Percentiles rank a stretch among this genome's conserved stretches.
Conservation (phyloP, 2,113 vertebrate genomes). For the Verasper variegatus region DNA sequence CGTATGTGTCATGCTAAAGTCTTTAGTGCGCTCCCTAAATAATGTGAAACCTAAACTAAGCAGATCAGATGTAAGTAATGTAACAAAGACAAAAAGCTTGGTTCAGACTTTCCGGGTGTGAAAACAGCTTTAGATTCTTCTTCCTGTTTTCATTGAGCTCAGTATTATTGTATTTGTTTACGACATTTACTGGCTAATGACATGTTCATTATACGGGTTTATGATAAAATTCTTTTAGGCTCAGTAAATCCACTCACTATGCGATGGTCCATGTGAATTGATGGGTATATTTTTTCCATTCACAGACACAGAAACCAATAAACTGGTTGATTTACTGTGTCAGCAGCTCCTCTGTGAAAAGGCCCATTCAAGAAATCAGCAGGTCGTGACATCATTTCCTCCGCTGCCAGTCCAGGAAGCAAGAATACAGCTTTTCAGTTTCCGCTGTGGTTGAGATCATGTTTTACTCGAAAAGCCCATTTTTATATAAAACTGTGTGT, state of each 20-base stretch:
- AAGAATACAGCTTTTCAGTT: constrained; percentile 63
- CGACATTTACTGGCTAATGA: too few species aligned
- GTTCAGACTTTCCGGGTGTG: background rate
- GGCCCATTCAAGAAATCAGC: constrained; percentile 75
- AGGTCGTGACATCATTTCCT: constrained; percentile 85
- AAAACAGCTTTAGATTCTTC: background rate
- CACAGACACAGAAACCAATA: constrained; percentile 20
- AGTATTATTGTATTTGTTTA: background rate
- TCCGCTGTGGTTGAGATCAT: constrained; percentile 49
- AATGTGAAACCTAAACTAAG: too few species aligned
- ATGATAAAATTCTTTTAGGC: background rate
- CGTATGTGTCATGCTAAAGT: too few species aligned
- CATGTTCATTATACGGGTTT: too few species aligned
- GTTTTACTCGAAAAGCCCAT: constrained; percentile 30
- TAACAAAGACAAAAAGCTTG: too few species aligned
- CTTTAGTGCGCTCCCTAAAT: too few species aligned
- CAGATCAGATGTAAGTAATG: too few species aligned
- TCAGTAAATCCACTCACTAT: background rate
- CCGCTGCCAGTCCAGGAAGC: constrained; percentile 74
- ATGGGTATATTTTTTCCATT: background rate
- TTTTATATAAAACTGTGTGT: constrained; percentile 7
- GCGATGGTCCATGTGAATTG: background rate
- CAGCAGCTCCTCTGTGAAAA: constrained; percentile 48
- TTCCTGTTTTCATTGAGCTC: background rate
- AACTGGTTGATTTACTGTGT: constrained; percentile 45